Evolutionary conservation across 2,113 vertebrate genomes (phyloP), one percentile per base, ranked within the genome.

Genomic region (Phoenicopterus ruber): DNA sequence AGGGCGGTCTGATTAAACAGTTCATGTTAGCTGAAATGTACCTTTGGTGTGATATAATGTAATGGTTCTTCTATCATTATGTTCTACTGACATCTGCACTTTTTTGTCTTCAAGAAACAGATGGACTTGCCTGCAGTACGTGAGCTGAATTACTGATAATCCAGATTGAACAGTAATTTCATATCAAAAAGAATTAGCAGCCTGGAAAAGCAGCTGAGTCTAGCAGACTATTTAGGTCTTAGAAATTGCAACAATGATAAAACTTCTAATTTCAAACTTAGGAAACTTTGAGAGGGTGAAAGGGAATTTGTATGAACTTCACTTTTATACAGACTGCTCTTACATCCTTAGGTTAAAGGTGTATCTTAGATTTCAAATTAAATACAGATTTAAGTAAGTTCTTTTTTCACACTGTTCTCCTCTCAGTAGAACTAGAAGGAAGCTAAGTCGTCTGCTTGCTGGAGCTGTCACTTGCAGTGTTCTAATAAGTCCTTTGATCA

Each of bases 51-150:
- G 76, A 73, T 26, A 69, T 88, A 82, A 86, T 80, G 8, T 29
- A 88, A 65, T 36, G 29, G 20, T 44, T 55, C 54, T 85, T 62
- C 55, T 80, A 55, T 46, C 40, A 55, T 65, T 69, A 47, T 49
- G 15, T 84, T 66, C 11, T 65, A 86, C n/a, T 40, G 61, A 61
- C 31, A 73, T 94, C 6, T 11, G 6, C 65, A 46, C 16, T 13
- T 85, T 82, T 89, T 87, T 78, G 28, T 82, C 50, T 82, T 84
- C 55, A 57, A 74, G 50, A 94, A 95, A 89, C 29, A 70, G 59
- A 62, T 81, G 63, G 63, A 66, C 20, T 70, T 46, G 5, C 36
- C 38, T 76, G 52, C 0, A 0, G 18, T 69, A 82, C 2, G 4
- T 88, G 74, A 82, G 7, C 32, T 38, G 86, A 82, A 67, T 63